Percentiles rank a stretch among this genome's conserved stretches.
Conservation (phyloP, 1,140 invertebrate genomes). For the Lasioglossum albipes region DNA sequence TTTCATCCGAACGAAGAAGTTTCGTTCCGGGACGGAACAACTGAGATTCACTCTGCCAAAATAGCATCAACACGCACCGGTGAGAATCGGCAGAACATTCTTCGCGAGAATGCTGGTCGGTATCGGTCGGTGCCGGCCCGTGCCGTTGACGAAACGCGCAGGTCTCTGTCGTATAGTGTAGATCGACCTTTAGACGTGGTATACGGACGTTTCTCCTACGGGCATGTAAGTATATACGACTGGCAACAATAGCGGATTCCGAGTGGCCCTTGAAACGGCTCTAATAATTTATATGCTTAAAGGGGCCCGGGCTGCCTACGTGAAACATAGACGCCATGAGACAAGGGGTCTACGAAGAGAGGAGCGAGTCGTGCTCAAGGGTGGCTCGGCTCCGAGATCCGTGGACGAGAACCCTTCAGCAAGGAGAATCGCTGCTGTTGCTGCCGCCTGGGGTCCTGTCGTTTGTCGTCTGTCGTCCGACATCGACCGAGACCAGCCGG, state of each 20-base stretch:
- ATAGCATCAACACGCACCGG: too few species aligned
- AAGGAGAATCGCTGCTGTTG: slow-evolving; percentile 70
- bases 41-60: too few species aligned
- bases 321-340: slow-evolving; percentile 74
- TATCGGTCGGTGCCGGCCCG: too few species aligned
- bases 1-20: too few species aligned
- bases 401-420: slow-evolving; percentile 72
- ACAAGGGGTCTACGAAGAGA: slow-evolving; percentile 68
- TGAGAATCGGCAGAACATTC: too few species aligned
- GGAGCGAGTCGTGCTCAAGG: slow-evolving; percentile 74
- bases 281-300: slow-evolving; percentile 77
- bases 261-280: slow-evolving; percentile 73
- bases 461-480: slow-evolving; percentile 56
- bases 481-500: slow-evolving; percentile 41
- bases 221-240: slow-evolving; percentile 54
- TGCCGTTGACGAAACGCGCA: too few species aligned
- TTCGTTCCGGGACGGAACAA: too few species aligned
- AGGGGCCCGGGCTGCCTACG: slow-evolving; percentile 70
- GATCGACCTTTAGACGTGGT: slow-evolving; percentile 36
- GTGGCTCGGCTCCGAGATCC: slow-evolving; percentile 70
- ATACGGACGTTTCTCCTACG: slow-evolving; percentile 58
- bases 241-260: slow-evolving; percentile 71
- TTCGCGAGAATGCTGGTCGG: too few species aligned
- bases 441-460: slow-evolving; percentile 65
- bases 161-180: too few species aligned